Evolutionary conservation across 2,888 invertebrate genomes (phyloP).

Genomic region (Opisthograptis luteolata): DNA sequence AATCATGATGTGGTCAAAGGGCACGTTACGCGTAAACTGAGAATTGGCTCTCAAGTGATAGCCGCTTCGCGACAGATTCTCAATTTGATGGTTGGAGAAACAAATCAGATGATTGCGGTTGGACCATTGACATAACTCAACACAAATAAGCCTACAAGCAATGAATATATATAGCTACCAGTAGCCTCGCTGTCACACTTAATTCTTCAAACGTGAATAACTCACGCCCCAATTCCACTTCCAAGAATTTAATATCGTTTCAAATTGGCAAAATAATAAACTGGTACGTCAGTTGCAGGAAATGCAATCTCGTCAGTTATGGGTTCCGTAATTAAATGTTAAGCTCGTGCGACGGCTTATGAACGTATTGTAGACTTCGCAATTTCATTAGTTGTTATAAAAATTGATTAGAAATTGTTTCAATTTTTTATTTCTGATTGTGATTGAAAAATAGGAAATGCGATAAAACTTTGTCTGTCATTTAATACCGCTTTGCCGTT

Average conservation of each 20-base stretch:
- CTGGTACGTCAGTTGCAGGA: slow-evolving; percentile 73
- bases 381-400: slow-evolving; percentile 20
- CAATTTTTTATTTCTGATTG: neutral
- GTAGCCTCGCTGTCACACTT: too few species aligned
- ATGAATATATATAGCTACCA: too few species aligned
- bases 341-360: slow-evolving; percentile 57
- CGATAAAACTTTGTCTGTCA: too few species aligned
- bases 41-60: too few species aligned
- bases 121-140: too few species aligned
- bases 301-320: slow-evolving; percentile 78
- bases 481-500: too few species aligned
- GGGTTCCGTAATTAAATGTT: slow-evolving; percentile 74
- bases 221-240: slow-evolving; percentile 56
- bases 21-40: too few species aligned
- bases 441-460: neutral
- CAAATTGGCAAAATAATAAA: slow-evolving; percentile 81
- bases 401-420: slow-evolving; percentile 10
- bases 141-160: too few species aligned
- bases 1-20: too few species aligned
- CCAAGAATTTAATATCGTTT: slow-evolving; percentile 76
- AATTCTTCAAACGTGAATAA: slow-evolving; percentile 13
- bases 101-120: too few species aligned
- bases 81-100: too few species aligned
- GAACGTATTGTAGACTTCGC: slow-evolving; percentile 46
- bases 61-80: too few species aligned